A percentile compares a stretch with the other conserved stretches of the same genome.
Evolutionary conservation across 2,888 invertebrate species (phyloP).

Genomic region (Plemyria rubiginata): DNA sequence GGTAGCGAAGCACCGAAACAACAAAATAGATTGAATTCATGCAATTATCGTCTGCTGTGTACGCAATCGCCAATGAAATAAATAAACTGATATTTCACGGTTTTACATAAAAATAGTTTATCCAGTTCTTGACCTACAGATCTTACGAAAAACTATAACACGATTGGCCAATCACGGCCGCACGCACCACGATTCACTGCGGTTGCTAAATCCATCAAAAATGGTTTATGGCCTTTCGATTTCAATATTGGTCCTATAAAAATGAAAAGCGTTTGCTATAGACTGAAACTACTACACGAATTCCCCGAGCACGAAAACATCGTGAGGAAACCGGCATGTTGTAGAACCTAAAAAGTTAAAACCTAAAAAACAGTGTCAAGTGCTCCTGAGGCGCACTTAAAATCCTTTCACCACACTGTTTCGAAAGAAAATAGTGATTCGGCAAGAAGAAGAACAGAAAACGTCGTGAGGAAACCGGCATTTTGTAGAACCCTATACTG

Average conservation of each 20-base stretch:
- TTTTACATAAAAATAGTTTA: slow-evolving; percentile 11
- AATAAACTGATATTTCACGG: slow-evolving; percentile 3
- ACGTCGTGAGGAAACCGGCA: no score
- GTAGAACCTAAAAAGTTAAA: no score
- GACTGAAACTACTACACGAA: no score
- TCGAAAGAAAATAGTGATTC: no score
- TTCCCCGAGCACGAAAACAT: no score
- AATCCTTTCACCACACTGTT: no score
- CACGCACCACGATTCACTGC: slow-evolving; percentile 8
- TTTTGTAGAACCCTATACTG: no score
- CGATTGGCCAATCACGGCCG: neutral
- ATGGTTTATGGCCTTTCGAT: slow-evolving; percentile 3
- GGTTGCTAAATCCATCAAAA: slow-evolving; percentile 7
- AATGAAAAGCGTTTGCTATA: no score
- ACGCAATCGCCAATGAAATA: slow-evolving; percentile 3
- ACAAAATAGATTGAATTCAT: neutral
- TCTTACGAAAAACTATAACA: slow-evolving; percentile 10
- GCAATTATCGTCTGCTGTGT: neutral
- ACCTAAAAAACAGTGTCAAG: no score
- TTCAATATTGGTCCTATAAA: neutral
- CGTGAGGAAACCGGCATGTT: no score
- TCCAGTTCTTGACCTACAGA: slow-evolving; percentile 16
- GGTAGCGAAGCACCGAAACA: neutral
- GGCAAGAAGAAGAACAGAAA: no score
- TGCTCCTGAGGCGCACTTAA: no score